Evolutionary conservation across 2,888 invertebrate species (phyloP).

Genomic region (Epinotia brunnichana): DNA sequence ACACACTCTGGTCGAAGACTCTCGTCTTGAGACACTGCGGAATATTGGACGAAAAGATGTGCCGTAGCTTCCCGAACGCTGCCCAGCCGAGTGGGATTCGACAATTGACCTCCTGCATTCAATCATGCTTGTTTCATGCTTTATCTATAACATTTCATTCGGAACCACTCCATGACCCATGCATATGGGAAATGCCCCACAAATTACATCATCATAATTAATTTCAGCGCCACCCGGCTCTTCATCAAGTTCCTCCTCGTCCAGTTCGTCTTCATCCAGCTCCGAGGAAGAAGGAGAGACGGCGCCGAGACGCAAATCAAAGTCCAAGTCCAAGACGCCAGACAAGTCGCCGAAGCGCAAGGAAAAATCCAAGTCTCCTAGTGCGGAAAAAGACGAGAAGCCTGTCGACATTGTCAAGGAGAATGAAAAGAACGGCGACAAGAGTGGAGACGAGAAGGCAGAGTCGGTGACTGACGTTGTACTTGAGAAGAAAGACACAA

Average conservation of each 20-base stretch:
- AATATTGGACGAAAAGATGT: no score
- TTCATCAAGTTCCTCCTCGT: constrained; percentile 80
- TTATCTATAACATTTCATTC: no score
- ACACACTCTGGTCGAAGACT: no score
- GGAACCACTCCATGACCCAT: no score
- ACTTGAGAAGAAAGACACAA: constrained; percentile 80
- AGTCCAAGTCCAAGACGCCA: constrained; percentile 75
- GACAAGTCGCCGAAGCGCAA: constrained; percentile 70
- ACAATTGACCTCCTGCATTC: no score
- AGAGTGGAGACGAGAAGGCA: constrained; percentile 75
- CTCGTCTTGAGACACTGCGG: no score
- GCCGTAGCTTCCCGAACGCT: no score
- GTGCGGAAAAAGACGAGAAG: constrained; percentile 60
- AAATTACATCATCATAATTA: background rate
- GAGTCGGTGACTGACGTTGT: constrained; percentile 80
- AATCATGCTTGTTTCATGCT: no score
- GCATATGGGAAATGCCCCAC: background rate
- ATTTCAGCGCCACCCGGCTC: constrained; percentile 77
- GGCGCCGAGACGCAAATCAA: constrained; percentile 68
- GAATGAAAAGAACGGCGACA: constrained; percentile 66
- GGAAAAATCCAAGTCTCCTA: constrained; percentile 69
- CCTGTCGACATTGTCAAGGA: constrained; percentile 61
- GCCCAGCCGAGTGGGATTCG: no score
- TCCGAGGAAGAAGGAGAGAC: constrained; percentile 79
- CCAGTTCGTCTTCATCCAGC: constrained; percentile 80